Conservation (phyloP, 2,888 invertebrate genomes). For the Ochropacha duplaris region DNA sequence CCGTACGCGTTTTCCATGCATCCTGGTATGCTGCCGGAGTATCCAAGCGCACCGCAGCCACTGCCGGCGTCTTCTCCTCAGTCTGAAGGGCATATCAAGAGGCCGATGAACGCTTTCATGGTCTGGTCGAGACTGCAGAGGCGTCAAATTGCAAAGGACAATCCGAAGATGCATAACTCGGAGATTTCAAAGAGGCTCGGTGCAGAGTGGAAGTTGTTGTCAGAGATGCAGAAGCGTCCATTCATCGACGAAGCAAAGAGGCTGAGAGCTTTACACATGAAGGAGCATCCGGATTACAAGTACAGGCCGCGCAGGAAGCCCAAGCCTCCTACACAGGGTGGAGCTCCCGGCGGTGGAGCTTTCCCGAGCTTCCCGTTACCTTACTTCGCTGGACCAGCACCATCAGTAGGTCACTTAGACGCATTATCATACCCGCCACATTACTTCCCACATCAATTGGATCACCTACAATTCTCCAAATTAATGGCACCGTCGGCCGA, state of each 20-base stretch:
- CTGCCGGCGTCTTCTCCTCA: slow-evolving; percentile 75
- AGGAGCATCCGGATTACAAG: slow-evolving; percentile 95
- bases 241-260: slow-evolving; percentile 98
- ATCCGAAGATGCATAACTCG: slow-evolving; percentile 96
- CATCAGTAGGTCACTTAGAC: slow-evolving; percentile 82
- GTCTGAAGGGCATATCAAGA: slow-evolving; percentile 92
- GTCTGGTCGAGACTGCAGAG: slow-evolving; percentile 97
- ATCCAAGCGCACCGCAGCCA: slow-evolving; percentile 69
- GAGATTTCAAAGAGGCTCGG: slow-evolving; percentile 96
- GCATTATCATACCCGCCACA: slow-evolving; percentile 86
- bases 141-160: slow-evolving; percentile 95
- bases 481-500: slow-evolving; percentile 78
- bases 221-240: slow-evolving; percentile 94
- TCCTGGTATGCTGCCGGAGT: slow-evolving; percentile 76
- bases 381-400: slow-evolving; percentile 85
- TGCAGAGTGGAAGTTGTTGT: slow-evolving; percentile 95
- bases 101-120: slow-evolving; percentile 99
- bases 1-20: slow-evolving; percentile 81
- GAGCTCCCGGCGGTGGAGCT: slow-evolving; percentile 74
- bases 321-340: slow-evolving; percentile 85
- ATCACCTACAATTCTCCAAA: slow-evolving; percentile 85
- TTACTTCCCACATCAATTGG: slow-evolving; percentile 90
- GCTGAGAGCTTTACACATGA: slow-evolving; percentile 93
- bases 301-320: slow-evolving; percentile 94
- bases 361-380: slow-evolving; percentile 86